Evolutionary conservation across 2,888 invertebrate species (phyloP).

Genomic region (Dynastes hyllus): DNA sequence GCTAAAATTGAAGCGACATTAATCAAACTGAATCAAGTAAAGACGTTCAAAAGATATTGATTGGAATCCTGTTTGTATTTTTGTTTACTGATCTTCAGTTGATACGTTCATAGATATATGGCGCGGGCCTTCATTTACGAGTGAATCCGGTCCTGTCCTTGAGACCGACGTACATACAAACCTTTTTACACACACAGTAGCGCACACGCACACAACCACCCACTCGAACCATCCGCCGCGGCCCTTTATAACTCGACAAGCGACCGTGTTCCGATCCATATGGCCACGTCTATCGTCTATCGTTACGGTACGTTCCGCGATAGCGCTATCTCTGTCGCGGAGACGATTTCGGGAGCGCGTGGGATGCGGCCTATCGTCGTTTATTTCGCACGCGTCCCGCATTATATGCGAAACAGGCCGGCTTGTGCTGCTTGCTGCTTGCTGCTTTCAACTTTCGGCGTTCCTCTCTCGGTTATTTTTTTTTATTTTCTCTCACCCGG

Average conservation of each 20-base stretch:
- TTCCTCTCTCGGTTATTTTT: not conserved
- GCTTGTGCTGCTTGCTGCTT: not conserved
- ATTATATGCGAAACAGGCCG: not conserved
- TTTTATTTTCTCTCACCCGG: not conserved
- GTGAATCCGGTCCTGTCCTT: conserved; percentile 8
- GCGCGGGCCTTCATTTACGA: too few species aligned
- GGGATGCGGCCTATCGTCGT: too few species aligned
- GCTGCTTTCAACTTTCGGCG: too few species aligned
- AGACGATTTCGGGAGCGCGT: not conserved
- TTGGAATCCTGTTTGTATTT: too few species aligned
- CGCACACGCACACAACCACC: conserved; percentile 31
- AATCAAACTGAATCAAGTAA: too few species aligned
- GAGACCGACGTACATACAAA: too few species aligned
- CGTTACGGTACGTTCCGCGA: not conserved
- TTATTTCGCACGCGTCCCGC: too few species aligned
- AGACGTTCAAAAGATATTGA: too few species aligned
- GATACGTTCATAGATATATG: too few species aligned
- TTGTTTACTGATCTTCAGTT: too few species aligned
- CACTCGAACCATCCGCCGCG: conserved; percentile 46
- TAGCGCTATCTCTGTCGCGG: not conserved
- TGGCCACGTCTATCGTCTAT: not conserved
- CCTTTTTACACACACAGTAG: too few species aligned
- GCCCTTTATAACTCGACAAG: conserved; percentile 30
- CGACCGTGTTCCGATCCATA: conserved; percentile 26
- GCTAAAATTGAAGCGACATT: too few species aligned